These are phyloP conservation scores for Harlomillsia oculata DNA, from an alignment of 1,140 invertebrate genomes.

Conservation along the genomic window DNA sequence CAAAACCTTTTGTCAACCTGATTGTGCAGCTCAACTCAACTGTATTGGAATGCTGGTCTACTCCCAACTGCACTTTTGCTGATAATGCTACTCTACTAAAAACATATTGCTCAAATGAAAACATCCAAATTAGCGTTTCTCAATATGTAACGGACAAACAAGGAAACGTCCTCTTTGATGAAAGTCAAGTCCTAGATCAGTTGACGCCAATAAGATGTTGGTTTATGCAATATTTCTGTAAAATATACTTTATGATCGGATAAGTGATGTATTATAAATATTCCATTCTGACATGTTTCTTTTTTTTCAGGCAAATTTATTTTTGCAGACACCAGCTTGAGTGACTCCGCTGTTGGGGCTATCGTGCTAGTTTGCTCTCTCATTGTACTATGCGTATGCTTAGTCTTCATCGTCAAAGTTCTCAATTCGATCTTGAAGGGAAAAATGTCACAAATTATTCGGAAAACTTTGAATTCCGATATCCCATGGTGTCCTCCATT, in stretches of 20 bases:
- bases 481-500: constrained; percentile 43
- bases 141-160: background rate
- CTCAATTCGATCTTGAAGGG: constrained; percentile 42
- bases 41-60: constrained; percentile 39
- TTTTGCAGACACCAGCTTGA: constrained; percentile 37
- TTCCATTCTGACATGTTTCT: background rate
- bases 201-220: no score
- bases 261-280: background rate
- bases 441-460: constrained; percentile 44
- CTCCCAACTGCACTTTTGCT: constrained; percentile 30
- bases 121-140: background rate
- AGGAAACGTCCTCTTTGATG: background rate
- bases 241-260: no score
- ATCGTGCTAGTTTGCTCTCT: constrained; percentile 44
- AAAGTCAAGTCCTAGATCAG: background rate
- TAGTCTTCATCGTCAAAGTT: constrained; percentile 51
- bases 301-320: constrained; percentile 37
- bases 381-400: constrained; percentile 45
- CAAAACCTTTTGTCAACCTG: constrained; percentile 44
- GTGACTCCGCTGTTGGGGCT: constrained; percentile 32
- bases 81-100: constrained; percentile 36
- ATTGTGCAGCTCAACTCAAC: constrained; percentile 44
- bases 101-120: constrained; percentile 14
- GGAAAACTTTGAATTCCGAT: constrained; percentile 49
- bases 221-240: no score